Evolutionary conservation across 2,113 vertebrate genomes (phyloP).

Genomic region (Zeus faber): DNA sequence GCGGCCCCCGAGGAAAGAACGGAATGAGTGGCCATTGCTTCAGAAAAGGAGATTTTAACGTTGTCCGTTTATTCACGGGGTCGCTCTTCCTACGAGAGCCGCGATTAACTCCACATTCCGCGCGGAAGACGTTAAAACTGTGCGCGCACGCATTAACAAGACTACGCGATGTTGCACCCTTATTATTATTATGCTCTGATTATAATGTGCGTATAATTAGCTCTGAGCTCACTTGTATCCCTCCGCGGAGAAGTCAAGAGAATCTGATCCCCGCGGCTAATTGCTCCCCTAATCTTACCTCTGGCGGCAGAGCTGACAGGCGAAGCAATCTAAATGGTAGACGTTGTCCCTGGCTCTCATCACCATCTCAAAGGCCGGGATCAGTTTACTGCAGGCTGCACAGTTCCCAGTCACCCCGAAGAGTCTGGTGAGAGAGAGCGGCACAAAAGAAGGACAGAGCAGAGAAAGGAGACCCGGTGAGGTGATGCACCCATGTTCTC

Average conservation of each 20-base stretch:
- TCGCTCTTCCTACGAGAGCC: too few species aligned
- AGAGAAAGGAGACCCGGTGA: background rate
- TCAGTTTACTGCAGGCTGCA: conserved; percentile 98
- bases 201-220: conserved; percentile 21
- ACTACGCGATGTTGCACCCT: background rate
- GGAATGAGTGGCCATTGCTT: conserved; percentile 22
- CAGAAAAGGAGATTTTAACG: conserved; percentile 8
- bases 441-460: conserved; percentile 33
- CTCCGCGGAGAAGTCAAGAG: conserved; percentile 38
- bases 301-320: conserved; percentile 99
- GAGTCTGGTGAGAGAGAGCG: conserved; percentile 78
- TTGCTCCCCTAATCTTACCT: conserved; percentile 83
- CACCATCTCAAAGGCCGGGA: conserved; percentile 99
- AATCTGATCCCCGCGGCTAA: conserved; percentile 62
- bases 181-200: conserved; percentile 36
- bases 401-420: conserved; percentile 98
- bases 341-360: conserved; percentile 99
- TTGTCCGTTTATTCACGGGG: background rate
- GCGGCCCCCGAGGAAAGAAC: too few species aligned
- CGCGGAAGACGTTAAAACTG: conserved; percentile 34
- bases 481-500: too few species aligned
- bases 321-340: conserved; percentile 99
- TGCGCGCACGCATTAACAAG: conserved; percentile 2
- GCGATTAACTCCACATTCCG: conserved; percentile 35
- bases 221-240: conserved; percentile 29